phyloP scores from a whole-genome alignment of 2,888 invertebrate species.

The Campaea margaritaria region DNA sequence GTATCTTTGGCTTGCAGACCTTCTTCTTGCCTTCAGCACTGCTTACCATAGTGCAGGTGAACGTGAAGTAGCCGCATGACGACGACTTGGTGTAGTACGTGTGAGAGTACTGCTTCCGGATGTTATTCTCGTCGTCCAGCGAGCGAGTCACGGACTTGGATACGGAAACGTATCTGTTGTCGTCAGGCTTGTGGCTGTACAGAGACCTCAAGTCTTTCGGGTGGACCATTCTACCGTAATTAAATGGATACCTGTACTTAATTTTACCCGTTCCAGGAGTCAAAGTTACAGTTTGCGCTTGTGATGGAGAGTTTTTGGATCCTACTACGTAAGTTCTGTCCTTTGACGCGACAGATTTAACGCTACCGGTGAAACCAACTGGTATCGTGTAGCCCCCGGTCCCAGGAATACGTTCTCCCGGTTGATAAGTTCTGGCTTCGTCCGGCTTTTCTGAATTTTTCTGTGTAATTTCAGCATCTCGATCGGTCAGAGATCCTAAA shows the following conservation, averaged over 20 bases:
- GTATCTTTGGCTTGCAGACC: conserved; percentile 92
- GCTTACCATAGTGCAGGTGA: conserved; percentile 92
- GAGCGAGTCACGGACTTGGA: conserved; percentile 92
- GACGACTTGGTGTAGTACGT: conserved; percentile 95
- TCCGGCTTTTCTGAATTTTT: conserved; percentile 81
- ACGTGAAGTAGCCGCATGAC: conserved; percentile 94
- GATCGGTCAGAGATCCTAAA: conserved; percentile 84
- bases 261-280: conserved; percentile 81
- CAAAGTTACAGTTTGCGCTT: conserved; percentile 87
- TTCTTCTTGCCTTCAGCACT: conserved; percentile 91
- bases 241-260: conserved; percentile 64
- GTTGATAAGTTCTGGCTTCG: conserved; percentile 86
- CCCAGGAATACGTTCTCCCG: conserved; percentile 88
- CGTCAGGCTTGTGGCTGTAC: conserved; percentile 66
- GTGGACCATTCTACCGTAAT: conserved; percentile 61
- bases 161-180: conserved; percentile 90
- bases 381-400: conserved; percentile 88
- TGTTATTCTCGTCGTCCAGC: conserved; percentile 86
- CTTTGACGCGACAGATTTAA: conserved; percentile 87
- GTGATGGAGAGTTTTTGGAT: conserved; percentile 85
- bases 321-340: conserved; percentile 85
- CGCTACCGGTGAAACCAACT: conserved; percentile 87
- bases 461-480: conserved; percentile 87
- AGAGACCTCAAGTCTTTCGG: conserved; percentile 73
- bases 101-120: conserved; percentile 90